Evolutionary conservation across 2,888 invertebrate genomes (phyloP), one percentile per base, ranked within the genome.

Genomic region (Gryllus longicercus): DNA sequence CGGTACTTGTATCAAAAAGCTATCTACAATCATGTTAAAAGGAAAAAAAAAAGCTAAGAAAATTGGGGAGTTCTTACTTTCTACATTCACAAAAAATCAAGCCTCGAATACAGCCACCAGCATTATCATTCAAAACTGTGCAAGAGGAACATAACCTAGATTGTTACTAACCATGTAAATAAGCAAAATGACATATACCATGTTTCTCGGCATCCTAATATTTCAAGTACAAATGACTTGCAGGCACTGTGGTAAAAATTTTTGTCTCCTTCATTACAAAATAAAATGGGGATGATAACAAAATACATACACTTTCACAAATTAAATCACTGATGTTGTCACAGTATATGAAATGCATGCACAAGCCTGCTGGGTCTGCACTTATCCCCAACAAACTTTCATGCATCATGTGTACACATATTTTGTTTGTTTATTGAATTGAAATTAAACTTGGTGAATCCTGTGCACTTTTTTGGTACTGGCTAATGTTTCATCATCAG

Each of bases 11-110:
- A 63, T 63, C 63, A 63, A 63, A 63, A 63, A 18, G 63, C 63
- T 63, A 63, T 63, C 63, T 18, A 63, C n/a, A n/a, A 63, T 63
- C 63, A 63, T 8, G 63, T 5, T 63, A 14, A 63, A 63, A 63
- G n/a, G 63, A n/a, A 63, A 63, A 25, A 25, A 25, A 63, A 5
- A 63, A 63, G 63, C 63, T 63, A 63, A 63, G 63, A 63, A 63
- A 63, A 63, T 18, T 63, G 63, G 63, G 63, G 63, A 63, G 16
- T 63, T 63, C 63, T 63, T 63, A 63, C 16, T 18, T 38, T 63
- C 63, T 63, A 63, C 63, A 63, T 63, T 63, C 63, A 63, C 63
- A 63, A 63, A 63, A 63, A 63, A 63, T n/a, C 63, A 63, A 63
- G 63, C 63, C 63, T 63, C 14, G n/a, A 63, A 63, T 63, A 63